A percentile compares a stretch with the other conserved stretches of the same genome.
Conservation (phyloP, 1,140 invertebrate genomes). For the Drosophila obscura region DNA sequence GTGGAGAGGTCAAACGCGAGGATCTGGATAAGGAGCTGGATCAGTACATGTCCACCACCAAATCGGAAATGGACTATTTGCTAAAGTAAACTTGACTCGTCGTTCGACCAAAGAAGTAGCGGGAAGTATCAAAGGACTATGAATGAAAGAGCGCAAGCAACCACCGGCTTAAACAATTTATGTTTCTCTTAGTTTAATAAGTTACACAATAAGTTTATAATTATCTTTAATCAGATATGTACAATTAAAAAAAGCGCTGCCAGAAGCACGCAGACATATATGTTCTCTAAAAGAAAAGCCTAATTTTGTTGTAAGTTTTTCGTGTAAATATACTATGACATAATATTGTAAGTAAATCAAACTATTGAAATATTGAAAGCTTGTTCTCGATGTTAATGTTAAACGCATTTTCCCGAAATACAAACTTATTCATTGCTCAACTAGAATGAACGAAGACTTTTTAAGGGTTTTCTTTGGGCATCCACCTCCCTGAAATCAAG, state of each 20-base stretch:
- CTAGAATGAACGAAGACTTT: slow-evolving; percentile 2
- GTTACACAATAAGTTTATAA: slow-evolving; percentile 49
- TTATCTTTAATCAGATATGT: slow-evolving; percentile 42
- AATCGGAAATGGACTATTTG: slow-evolving; percentile 75
- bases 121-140: neutral
- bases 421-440: slow-evolving; percentile 33
- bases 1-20: slow-evolving; percentile 71
- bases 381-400: slow-evolving; percentile 34
- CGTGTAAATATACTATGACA: slow-evolving; percentile 33
- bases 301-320: neutral
- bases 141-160: slow-evolving; percentile 8
- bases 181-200: slow-evolving; percentile 45
- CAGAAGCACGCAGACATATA: neutral
- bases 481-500: neutral
- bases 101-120: slow-evolving; percentile 22
- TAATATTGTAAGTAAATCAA: slow-evolving; percentile 25
- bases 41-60: slow-evolving; percentile 83
- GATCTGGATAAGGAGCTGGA: slow-evolving; percentile 80
- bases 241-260: slow-evolving; percentile 2
- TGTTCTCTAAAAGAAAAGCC: too few species aligned
- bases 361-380: slow-evolving; percentile 3
- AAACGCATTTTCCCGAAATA: slow-evolving; percentile 30
- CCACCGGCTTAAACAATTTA: slow-evolving; percentile 34
- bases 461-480: neutral
- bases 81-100: slow-evolving; percentile 48